A percentile compares a stretch with the other conserved stretches of the same genome.
These are phyloP conservation scores for Formica aserva DNA, from an alignment of 2,888 invertebrate genomes.

Conservation along the genomic window DNA sequence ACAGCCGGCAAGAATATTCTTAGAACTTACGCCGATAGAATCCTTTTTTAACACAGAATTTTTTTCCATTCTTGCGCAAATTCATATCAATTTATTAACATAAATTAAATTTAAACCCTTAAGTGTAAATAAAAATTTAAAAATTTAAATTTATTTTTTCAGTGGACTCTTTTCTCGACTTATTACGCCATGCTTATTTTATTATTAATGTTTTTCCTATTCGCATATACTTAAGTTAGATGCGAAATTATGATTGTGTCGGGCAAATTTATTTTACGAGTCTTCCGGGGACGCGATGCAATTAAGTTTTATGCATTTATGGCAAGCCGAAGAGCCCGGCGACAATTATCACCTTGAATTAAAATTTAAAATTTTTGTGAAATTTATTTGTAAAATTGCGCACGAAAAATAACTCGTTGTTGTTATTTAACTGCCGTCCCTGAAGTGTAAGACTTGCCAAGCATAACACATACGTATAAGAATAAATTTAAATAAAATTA, in stretches of 20 bases:
- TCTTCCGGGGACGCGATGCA: slow-evolving; percentile 10
- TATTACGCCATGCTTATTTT: background rate
- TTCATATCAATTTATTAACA: background rate
- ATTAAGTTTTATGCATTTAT: slow-evolving; percentile 36
- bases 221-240: background rate
- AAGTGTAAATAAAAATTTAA: background rate
- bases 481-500: slow-evolving; percentile 18
- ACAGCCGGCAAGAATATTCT: slow-evolving; percentile 9
- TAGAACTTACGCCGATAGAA: background rate
- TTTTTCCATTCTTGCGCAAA: background rate
- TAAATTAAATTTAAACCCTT: background rate
- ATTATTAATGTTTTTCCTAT: background rate
- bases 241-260: background rate
- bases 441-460: background rate
- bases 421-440: background rate
- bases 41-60: background rate
- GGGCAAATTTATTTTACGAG: slow-evolving; percentile 24
- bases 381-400: background rate
- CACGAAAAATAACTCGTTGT: background rate
- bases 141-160: background rate
- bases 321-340: background rate
- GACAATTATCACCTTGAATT: background rate
- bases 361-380: slow-evolving; percentile 27
- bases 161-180: background rate
- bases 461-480: background rate